These are phyloP conservation scores for Drosophila punjabiensis DNA, from an alignment of 1,140 invertebrate genomes.

Conservation along the genomic window DNA sequence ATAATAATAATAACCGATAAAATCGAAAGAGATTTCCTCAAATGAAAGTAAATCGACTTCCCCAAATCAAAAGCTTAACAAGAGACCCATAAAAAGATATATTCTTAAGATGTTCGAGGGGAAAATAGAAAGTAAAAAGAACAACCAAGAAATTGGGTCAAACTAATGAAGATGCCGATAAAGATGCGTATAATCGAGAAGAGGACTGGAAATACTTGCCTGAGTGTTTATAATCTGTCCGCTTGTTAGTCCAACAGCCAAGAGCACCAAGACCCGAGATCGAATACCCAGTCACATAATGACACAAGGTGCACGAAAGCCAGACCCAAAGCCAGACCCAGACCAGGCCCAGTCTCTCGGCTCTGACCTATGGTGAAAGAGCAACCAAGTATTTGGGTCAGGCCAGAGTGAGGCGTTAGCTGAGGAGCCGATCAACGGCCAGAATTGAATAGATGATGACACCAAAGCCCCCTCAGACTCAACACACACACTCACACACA, in stretches of 20 bases:
- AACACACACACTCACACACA: conserved; percentile 18
- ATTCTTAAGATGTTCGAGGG: conserved; percentile 62
- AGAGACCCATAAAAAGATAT: conserved; percentile 39
- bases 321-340: conserved; percentile 18
- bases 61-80: conserved; percentile 37
- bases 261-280: conserved; percentile 7
- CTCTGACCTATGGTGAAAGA: conserved; percentile 56
- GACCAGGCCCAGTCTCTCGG: conserved; percentile 12
- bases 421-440: conserved; percentile 11
- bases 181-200: conserved; percentile 71
- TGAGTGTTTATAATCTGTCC: conserved; percentile 65
- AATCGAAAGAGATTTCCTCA: conserved; percentile 33
- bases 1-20: conserved; percentile 22
- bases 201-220: conserved; percentile 55
- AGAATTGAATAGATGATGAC: conserved; percentile 69
- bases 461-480: conserved; percentile 48
- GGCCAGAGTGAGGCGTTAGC: conserved; percentile 38
- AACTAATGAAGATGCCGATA: conserved; percentile 78
- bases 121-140: conserved; percentile 82
- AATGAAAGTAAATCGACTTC: conserved; percentile 76
- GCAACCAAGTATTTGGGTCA: conserved; percentile 73
- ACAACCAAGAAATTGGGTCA: conserved; percentile 66
- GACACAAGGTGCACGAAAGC: conserved; percentile 73
- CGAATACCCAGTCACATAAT: conserved; percentile 38
- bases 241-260: conserved; percentile 69